Evolutionary conservation across 2,113 vertebrate genomes (phyloP).

Genomic region (Chinchilla lanigera): DNA sequence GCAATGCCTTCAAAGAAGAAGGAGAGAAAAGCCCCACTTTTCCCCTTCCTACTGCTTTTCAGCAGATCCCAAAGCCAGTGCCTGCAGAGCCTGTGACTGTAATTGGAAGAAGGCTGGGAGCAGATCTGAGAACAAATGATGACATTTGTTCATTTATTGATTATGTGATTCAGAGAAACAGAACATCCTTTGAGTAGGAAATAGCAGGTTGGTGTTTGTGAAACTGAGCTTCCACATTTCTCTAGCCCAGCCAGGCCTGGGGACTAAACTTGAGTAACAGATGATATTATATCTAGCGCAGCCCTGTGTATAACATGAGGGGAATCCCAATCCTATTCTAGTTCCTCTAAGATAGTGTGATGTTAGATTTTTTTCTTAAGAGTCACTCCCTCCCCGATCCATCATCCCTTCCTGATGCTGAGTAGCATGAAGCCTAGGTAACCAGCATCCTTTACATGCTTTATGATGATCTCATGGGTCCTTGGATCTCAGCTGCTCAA

Average conservation of each 20-base stretch:
- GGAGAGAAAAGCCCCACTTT: neutral
- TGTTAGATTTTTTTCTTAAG: neutral
- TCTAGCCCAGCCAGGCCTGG: neutral
- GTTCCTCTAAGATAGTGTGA: neutral
- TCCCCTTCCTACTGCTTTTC: neutral
- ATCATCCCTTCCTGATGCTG: neutral
- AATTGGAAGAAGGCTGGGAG: neutral
- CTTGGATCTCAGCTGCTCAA: neutral
- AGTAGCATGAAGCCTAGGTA: neutral
- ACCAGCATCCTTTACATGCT: neutral
- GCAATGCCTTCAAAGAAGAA: neutral
- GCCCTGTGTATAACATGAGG: neutral
- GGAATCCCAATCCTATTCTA: neutral
- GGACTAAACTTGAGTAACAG: neutral
- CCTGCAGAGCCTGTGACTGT: neutral
- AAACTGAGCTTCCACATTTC: neutral
- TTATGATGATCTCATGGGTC: neutral
- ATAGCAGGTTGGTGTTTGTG: neutral
- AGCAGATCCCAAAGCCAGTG: neutral
- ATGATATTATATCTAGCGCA: neutral
- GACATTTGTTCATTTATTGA: neutral
- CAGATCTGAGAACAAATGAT: neutral
- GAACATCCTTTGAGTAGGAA: constrained; percentile 7
- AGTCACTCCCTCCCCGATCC: neutral
- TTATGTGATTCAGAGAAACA: neutral